phyloP scores from a whole-genome alignment of 64 coral and sea anemone species.

The Catalaphyllia jardinei region DNA sequence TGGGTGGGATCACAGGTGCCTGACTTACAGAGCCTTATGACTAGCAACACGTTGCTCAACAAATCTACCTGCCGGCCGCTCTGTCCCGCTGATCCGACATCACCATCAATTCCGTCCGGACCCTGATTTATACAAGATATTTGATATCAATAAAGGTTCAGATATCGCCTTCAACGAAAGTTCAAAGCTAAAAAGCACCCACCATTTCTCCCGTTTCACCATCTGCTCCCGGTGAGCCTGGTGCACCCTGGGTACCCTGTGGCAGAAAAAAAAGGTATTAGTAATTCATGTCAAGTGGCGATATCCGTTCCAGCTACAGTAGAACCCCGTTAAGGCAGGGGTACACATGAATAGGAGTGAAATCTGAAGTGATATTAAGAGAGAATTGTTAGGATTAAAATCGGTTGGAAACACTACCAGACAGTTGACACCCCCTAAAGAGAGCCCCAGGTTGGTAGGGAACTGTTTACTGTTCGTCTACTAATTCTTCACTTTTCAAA shows the following conservation, averaged over 20 bases:
- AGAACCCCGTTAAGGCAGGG: too few relatives aligned
- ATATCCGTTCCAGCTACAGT: too few relatives aligned
- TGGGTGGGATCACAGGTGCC: too few relatives aligned
- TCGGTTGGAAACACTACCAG: too few relatives aligned
- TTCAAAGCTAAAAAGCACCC: not conserved
- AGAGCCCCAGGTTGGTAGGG: too few relatives aligned
- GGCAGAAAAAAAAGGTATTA: not conserved
- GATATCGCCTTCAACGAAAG: not conserved
- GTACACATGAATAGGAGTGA: too few relatives aligned
- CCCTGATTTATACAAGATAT: not conserved
- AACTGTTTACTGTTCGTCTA: too few relatives aligned
- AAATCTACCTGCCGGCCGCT: not conserved
- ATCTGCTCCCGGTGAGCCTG: not conserved
- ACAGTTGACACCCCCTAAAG: too few relatives aligned
- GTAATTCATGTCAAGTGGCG: not conserved
- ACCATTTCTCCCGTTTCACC: slow-evolving; percentile 25
- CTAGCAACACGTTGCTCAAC: not conserved
- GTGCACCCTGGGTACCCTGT: not conserved
- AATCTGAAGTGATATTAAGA: too few relatives aligned
- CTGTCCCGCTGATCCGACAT: not conserved
- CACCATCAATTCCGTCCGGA: not conserved
- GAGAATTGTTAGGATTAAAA: too few relatives aligned
- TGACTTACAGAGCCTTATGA: too few relatives aligned
- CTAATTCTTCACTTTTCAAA: too few relatives aligned
- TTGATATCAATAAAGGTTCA: not conserved